Evolutionary conservation across 2,888 invertebrate species (phyloP), one percentile per base, ranked within the genome.

Genomic region (Troilus luridus): DNA sequence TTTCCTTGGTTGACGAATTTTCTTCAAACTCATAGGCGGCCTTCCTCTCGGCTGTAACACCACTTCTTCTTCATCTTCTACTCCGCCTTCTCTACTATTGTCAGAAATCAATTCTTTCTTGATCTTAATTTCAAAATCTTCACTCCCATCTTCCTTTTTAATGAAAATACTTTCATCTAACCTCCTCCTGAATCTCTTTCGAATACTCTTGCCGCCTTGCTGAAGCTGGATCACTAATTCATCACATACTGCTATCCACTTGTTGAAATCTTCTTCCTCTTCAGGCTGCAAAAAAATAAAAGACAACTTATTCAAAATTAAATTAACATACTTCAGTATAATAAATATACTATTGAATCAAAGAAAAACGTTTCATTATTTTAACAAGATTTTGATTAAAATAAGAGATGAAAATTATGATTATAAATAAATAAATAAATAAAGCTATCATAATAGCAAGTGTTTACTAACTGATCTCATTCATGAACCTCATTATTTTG

Each of bases 201-300:
- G 17, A 24, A 90, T 92, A 90, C 10, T 62, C 64, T 60, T 91
- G 91, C 90, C 92, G 91, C 91, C 62, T 41, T 58, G 54, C 59
- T 91, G 91, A 0, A 92, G 88, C 59, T 92, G 92, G 11, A 92
- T 91, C n/a, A 92, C 91, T 88, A 92, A 92, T 91, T 93, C 92
- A 88, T 93, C 92, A 81, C 92, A 93, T 3, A 92, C 91, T n/a
- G 92, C 92, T 81, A 92, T 89, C 92, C 92, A 92, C 93, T 93
- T 92, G 62, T 88, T 90, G 81, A 91, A 91, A 81, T 92, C 92
- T 60, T 91, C 92, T 77, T 91, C 91, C 72, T 91, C 92, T 81
- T 91, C 91, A 60, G 88, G 91, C 91, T 91, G 54, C 5, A 88
- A 88, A 91, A 64, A 41, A 81, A 85, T 21, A 81, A 81, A 54